Evolutionary conservation across 2,888 invertebrate species (phyloP), one percentile per base, ranked within the genome.

Genomic region (Entomobrya multifasciata): DNA sequence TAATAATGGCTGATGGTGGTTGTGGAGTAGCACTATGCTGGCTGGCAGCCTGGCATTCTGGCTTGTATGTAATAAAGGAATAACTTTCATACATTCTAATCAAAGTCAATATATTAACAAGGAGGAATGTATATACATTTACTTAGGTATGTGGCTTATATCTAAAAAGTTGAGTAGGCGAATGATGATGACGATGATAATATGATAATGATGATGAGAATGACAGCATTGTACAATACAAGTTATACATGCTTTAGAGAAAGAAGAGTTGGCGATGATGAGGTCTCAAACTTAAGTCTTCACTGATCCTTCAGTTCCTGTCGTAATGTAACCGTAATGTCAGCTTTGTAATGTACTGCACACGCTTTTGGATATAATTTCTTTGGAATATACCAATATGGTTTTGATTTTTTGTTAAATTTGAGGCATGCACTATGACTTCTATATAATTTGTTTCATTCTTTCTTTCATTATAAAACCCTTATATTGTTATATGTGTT

Each of bases 21-120:
- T 25, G 27, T 72, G 36, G 36, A 3, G 36, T n/a, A n/a, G n/a
- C n/a, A n/a, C n/a, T n/a, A n/a, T n/a, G n/a, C n/a, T n/a, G n/a
- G n/a, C n/a, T n/a, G n/a, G n/a, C n/a, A n/a, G n/a, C n/a, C n/a
- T n/a, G n/a, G 5, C 44, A 72, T 47, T 36, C 36, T n/a, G 1
- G 65, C 36, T 65, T 36, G 6, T 41, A 3, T 65, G 17, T 65
- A 17, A 2, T n/a, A 4, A 22, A 2, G 17, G 27, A 52, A 72
- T 52, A 72, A 49, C 72, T 20, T 55, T 57, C 27, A 44, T 62
- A 27, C 41, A 15, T 52, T 10, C 49, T 79, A 78, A 79, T 79
- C 79, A 79, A 81, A 81, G 81, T 81, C 81, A 81, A 81, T 72
- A n/a, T n/a, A 81, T 67, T 41, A 80, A 47, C 15, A 47, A 72